Evolutionary conservation across 2,797 vertebrate species (phyloP).

Genomic region (Sternarchorhynchus goeldii): DNA sequence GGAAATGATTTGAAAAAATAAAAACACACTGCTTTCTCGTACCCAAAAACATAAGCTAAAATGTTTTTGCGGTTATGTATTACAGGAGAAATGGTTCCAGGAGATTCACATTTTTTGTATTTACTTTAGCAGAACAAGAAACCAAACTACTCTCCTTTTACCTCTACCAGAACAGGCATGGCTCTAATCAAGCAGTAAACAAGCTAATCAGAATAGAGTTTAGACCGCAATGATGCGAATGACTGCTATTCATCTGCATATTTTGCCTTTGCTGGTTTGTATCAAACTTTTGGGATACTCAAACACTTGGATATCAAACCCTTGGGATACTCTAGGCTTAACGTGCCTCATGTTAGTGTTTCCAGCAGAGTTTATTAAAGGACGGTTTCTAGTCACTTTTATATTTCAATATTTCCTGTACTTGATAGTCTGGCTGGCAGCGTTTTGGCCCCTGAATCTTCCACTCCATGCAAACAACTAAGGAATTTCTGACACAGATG

Average conservation of each 20-base stretch:
- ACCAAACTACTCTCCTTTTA: slow-evolving; percentile 25
- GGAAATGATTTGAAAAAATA: slow-evolving; percentile 25
- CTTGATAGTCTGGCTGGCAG: background rate
- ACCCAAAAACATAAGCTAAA: slow-evolving; percentile 18
- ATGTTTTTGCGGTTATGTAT: background rate
- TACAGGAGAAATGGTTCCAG: slow-evolving; percentile 5
- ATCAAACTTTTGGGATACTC: no score
- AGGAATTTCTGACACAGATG: slow-evolving; percentile 16
- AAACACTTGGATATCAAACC: no score
- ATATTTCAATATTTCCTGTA: background rate
- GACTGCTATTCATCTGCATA: slow-evolving; percentile 7
- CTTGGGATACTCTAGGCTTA: no score
- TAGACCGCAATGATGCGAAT: slow-evolving; percentile 6
- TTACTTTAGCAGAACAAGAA: slow-evolving; percentile 27
- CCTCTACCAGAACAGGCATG: slow-evolving; percentile 19
- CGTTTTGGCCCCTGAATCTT: background rate
- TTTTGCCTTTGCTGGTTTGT: background rate
- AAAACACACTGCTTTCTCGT: slow-evolving; percentile 5
- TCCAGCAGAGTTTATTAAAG: no score
- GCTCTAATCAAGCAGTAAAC: slow-evolving; percentile 30
- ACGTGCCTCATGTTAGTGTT: no score
- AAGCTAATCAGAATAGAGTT: slow-evolving; percentile 39
- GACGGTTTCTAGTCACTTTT: slow-evolving; percentile 3
- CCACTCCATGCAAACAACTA: background rate
- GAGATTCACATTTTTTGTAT: slow-evolving; percentile 11